Evolutionary conservation across 2,888 invertebrate species (phyloP).

Genomic region (Callimorpha dominula): DNA sequence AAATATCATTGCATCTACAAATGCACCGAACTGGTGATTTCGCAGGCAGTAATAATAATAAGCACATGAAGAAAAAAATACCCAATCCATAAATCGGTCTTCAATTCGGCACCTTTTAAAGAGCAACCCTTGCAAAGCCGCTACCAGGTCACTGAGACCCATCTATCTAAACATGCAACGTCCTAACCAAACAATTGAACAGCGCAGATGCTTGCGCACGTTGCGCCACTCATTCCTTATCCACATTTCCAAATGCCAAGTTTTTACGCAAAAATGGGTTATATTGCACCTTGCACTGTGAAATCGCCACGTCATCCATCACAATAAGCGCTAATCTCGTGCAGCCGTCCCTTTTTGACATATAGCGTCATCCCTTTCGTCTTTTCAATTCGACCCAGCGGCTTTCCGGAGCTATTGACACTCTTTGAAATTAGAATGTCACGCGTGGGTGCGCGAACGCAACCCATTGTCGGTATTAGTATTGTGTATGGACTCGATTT

Average conservation of each 20-base stretch:
- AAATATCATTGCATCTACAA: background rate
- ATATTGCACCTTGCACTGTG: conserved; percentile 78
- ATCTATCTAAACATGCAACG: conserved; percentile 63
- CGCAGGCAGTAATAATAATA: conserved; percentile 19
- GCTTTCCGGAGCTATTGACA: conserved; percentile 79
- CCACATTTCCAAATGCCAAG: conserved; percentile 70
- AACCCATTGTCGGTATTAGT: conserved; percentile 72
- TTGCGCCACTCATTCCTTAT: conserved; percentile 70
- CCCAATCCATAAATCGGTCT: conserved; percentile 55
- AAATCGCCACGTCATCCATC: conserved; percentile 71
- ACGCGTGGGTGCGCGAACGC: conserved; percentile 81
- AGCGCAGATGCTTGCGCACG: conserved; percentile 78
- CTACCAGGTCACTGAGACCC: conserved; percentile 65
- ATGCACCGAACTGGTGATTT: background rate
- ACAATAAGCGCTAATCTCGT: conserved; percentile 76
- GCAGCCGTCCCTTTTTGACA: conserved; percentile 59
- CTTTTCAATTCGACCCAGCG: conserved; percentile 68
- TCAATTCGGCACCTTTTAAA: conserved; percentile 65
- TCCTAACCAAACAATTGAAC: conserved; percentile 80
- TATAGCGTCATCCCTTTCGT: conserved; percentile 57
- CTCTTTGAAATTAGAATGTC: conserved; percentile 81
- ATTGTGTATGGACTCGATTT: conserved; percentile 64
- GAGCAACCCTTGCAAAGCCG: conserved; percentile 69
- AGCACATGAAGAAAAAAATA: conserved; percentile 25
- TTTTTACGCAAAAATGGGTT: conserved; percentile 83